These are phyloP conservation scores for Drosophila pullipes DNA, from an alignment of 2,888 invertebrate species.

Conservation along the genomic window DNA sequence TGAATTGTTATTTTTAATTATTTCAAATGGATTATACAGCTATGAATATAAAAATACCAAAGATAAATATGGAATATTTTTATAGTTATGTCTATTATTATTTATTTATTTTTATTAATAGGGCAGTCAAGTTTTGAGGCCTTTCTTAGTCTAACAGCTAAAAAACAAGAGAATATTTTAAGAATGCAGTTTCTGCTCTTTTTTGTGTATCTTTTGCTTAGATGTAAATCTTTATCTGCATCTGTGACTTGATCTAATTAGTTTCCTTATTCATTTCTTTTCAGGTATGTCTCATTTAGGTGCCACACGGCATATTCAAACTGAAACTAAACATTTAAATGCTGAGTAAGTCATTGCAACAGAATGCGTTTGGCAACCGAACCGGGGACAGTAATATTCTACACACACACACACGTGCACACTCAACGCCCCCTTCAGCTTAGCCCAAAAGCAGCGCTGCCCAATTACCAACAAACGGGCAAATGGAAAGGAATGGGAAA, in stretches of 20 bases:
- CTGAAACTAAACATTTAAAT: constrained; percentile 3
- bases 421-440: not conserved
- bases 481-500: constrained; percentile 5
- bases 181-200: not conserved
- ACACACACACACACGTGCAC: not conserved
- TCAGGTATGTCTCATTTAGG: constrained; percentile 50
- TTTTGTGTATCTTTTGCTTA: not conserved
- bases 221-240: not conserved
- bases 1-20: not conserved
- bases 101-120: not conserved
- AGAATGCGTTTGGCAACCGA: constrained; percentile 32
- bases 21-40: not conserved
- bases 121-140: too few species aligned
- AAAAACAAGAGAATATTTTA: not conserved
- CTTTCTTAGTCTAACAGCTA: not conserved
- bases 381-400: constrained; percentile 11
- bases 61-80: not conserved
- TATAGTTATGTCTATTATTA: too few species aligned
- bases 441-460: constrained; percentile 36
- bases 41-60: not conserved
- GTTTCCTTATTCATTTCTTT: constrained; percentile 26
- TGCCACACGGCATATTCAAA: constrained; percentile 1
- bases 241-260: constrained; percentile 29
- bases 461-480: constrained; percentile 62
- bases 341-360: constrained; percentile 67